A percentile compares a stretch with the other conserved stretches of the same genome.
Evolutionary conservation across 2,888 invertebrate species (phyloP).

Genomic region (Catocala fraxini): DNA sequence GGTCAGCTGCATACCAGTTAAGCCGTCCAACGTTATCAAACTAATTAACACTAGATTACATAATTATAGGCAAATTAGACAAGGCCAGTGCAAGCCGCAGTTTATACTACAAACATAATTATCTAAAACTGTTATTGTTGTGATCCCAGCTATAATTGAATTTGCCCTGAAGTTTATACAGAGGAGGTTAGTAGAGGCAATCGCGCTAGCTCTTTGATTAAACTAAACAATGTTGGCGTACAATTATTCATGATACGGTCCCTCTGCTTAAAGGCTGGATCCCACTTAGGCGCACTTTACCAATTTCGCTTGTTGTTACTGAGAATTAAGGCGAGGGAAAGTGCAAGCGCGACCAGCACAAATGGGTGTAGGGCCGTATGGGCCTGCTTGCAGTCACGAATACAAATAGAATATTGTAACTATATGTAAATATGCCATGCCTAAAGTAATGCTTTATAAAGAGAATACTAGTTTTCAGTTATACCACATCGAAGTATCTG

Average conservation of each 20-base stretch:
- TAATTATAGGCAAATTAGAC: conserved; percentile 55
- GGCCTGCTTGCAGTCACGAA: no score
- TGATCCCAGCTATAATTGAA: conserved; percentile 81
- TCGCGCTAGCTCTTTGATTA: conserved; percentile 78
- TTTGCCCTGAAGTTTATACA: conserved; percentile 81
- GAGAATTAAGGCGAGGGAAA: no score
- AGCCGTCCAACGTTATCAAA: conserved; percentile 21
- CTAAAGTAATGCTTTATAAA: no score
- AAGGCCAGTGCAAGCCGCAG: conserved; percentile 55
- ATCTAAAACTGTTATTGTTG: conserved; percentile 82
- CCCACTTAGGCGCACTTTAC: conserved; percentile 6
- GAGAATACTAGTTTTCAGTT: no score
- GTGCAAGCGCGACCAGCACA: no score
- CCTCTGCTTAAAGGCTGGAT: conserved; percentile 35
- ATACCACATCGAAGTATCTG: no score
- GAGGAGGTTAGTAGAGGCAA: conserved; percentile 77
- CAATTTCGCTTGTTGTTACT: background rate
- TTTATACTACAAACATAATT: conserved; percentile 77
- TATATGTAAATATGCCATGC: no score
- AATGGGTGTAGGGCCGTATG: no score
- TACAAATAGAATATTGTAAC: no score
- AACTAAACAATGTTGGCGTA: conserved; percentile 80
- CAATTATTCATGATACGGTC: conserved; percentile 72
- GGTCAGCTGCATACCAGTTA: no score
- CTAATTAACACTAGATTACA: conserved; percentile 49